Conservation (phyloP, 2,797 vertebrate species). For the Sarcoramphus papa region DNA sequence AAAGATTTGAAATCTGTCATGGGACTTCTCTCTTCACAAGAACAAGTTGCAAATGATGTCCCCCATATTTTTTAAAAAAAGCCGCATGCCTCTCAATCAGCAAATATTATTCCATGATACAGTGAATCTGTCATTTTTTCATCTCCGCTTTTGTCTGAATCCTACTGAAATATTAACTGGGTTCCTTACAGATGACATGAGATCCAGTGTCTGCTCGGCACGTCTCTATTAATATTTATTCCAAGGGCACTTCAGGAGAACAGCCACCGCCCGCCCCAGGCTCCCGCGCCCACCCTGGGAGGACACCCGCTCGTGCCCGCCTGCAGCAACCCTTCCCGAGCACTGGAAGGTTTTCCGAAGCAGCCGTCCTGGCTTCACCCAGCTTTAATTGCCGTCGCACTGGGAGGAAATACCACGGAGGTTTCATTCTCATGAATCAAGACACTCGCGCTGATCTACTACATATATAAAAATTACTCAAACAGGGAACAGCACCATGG, state of each 20-base stretch:
- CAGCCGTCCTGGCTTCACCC: background rate
- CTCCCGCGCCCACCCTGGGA: background rate
- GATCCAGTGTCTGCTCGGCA: background rate
- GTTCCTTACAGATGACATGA: background rate
- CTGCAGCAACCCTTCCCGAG: background rate
- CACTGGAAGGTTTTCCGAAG: background rate
- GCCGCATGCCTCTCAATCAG: slow-evolving; percentile 13
- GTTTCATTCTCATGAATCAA: background rate
- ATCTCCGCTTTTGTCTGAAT: slow-evolving; percentile 20
- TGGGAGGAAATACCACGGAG: fast-evolving
- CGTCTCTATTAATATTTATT: background rate
- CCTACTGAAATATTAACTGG: slow-evolving; percentile 53
- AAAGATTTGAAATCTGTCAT: slow-evolving; percentile 51
- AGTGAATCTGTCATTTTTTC: background rate
- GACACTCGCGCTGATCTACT: background rate
- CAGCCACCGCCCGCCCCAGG: background rate
- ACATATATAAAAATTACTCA: fast-evolving
- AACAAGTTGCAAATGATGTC: slow-evolving; percentile 30
- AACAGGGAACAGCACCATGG: fast-evolving
- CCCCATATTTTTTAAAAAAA: slow-evolving; percentile 8
- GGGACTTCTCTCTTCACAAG: slow-evolving; percentile 33
- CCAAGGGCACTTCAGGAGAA: background rate
- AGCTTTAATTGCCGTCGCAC: background rate
- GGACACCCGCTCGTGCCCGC: fast-evolving
- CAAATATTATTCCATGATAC: slow-evolving; percentile 3